Conservation (phyloP, 2,113 vertebrate genomes). For the Alouatta palliata region DNA sequence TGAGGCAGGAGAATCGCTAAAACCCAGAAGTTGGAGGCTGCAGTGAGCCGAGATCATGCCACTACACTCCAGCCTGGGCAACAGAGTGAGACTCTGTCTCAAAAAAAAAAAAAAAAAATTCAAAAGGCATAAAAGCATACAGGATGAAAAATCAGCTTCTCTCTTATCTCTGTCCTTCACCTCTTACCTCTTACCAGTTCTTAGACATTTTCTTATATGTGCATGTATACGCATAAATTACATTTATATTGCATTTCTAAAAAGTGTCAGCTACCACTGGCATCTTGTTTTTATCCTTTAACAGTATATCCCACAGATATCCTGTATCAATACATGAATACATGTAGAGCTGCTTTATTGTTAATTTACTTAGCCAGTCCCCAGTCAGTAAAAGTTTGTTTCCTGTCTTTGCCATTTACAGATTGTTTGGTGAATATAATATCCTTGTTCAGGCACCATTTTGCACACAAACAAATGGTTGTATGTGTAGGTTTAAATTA, state of each 20-base stretch:
- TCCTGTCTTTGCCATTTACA: background rate
- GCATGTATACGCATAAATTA: background rate
- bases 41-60: background rate
- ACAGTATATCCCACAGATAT: background rate
- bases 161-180: background rate
- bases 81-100: background rate
- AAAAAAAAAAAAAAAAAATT: background rate
- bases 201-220: background rate
- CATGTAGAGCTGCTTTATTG: background rate
- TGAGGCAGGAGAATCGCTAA: background rate
- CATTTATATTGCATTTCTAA: background rate
- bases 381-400: background rate
- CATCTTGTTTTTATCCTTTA: background rate
- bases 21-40: background rate
- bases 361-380: background rate
- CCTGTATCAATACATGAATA: background rate
- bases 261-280: background rate
- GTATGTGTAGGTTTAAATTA: background rate
- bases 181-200: background rate
- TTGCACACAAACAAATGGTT: background rate
- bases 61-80: background rate
- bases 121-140: background rate
- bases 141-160: background rate
- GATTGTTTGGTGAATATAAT: background rate
- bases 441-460: background rate